phyloP scores from a whole-genome alignment of 2,888 invertebrate genomes.

The Apamea anceps region DNA sequence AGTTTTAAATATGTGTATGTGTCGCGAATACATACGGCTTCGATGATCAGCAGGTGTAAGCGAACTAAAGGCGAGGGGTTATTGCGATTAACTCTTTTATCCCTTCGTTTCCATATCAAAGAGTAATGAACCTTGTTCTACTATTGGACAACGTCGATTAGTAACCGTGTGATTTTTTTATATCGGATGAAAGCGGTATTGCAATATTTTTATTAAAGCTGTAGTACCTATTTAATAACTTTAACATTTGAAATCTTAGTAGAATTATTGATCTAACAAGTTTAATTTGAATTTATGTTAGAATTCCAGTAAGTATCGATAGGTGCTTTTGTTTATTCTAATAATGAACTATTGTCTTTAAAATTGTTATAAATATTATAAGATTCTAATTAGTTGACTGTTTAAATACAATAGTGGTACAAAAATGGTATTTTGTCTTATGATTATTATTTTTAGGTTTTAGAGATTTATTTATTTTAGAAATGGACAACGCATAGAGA shows the following conservation, averaged over 20 bases:
- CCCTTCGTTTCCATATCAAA: constrained; percentile 90
- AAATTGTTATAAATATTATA: constrained; percentile 7
- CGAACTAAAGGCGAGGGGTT: constrained; percentile 89
- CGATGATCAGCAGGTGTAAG: constrained; percentile 90
- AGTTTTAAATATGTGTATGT: constrained; percentile 88
- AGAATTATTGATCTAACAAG: constrained; percentile 10
- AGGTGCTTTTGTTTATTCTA: constrained; percentile 21
- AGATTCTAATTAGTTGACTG: constrained; percentile 61
- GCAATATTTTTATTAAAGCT: constrained; percentile 15
- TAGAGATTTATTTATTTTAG: not conserved
- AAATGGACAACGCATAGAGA: constrained; percentile 25
- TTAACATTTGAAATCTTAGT: constrained; percentile 4
- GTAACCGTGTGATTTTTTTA: constrained; percentile 86
- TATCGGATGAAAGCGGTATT: constrained; percentile 26
- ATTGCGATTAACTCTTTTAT: constrained; percentile 90
- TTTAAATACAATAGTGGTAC: not conserved
- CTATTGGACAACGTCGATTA: constrained; percentile 86
- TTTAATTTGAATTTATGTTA: constrained; percentile 7
- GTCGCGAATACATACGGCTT: constrained; percentile 89
- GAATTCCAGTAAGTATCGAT: constrained; percentile 22
- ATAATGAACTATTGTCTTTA: constrained; percentile 6
- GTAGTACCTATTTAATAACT: not conserved
- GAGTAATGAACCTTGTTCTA: constrained; percentile 90
- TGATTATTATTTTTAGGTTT: not conserved
- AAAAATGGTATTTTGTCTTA: not conserved